These are phyloP conservation scores for Porites rus DNA, from an alignment of 92 coral and sea anemone genomes.

Conservation along the genomic window DNA sequence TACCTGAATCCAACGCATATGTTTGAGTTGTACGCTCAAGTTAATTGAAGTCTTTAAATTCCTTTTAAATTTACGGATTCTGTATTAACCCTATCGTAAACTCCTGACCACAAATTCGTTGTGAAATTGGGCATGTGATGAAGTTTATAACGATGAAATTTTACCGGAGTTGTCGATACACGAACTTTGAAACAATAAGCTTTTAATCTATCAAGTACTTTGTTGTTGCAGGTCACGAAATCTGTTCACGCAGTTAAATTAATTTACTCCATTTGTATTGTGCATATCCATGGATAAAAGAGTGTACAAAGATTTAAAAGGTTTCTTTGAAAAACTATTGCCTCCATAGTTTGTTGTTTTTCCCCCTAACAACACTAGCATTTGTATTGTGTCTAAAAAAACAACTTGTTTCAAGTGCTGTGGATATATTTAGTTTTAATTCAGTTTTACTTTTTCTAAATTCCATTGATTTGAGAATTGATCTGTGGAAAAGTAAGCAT, in stretches of 20 bases:
- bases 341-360: neutral
- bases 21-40: neutral
- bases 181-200: neutral
- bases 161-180: neutral
- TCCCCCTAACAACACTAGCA: neutral
- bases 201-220: neutral
- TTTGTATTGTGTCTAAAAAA: neutral
- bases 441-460: neutral
- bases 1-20: neutral
- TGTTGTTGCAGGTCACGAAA: neutral
- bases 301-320: neutral
- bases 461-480: too few relatives aligned
- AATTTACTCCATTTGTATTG: neutral
- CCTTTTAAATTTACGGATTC: neutral
- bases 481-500: too few relatives aligned
- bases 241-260: neutral
- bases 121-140: neutral
- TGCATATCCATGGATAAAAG: neutral
- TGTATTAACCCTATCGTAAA: neutral
- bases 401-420: neutral
- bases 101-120: neutral
- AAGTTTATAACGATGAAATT: too few relatives aligned
- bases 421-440: neutral
- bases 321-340: neutral
- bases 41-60: constrained; percentile 2